phyloP scores from a whole-genome alignment of 2,888 invertebrate species.

The Phyllotreta cruciferae region DNA sequence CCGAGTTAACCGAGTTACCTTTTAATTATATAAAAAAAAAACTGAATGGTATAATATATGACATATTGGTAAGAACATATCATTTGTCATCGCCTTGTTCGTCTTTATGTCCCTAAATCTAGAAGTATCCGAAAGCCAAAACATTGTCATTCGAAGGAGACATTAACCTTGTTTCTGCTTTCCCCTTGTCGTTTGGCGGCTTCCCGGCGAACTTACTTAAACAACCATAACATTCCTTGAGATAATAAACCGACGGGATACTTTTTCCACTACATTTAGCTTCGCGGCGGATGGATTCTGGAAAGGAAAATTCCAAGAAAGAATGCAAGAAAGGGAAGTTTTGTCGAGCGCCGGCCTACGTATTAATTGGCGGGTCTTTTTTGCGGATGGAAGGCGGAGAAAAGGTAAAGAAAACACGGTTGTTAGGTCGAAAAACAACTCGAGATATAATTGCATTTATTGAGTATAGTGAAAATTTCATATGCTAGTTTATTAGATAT shows the following conservation, averaged over 20 bases:
- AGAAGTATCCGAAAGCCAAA: conserved; percentile 7
- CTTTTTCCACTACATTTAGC: conserved; percentile 27
- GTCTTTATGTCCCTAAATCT: too few species aligned
- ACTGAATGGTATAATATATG: too few species aligned
- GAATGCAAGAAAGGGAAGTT: neutral
- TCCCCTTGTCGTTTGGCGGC: conserved; percentile 7
- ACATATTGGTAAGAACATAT: too few species aligned
- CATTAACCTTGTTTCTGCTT: conserved; percentile 31
- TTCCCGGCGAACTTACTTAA: conserved; percentile 19
- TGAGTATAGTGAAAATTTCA: too few species aligned
- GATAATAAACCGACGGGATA: conserved; percentile 26
- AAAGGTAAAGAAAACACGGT: conserved; percentile 1
- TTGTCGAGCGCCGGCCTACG: conserved; percentile 15
- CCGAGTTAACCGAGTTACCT: too few species aligned
- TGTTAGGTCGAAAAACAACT: too few species aligned
- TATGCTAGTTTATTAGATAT: too few species aligned
- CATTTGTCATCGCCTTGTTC: too few species aligned
- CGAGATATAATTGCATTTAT: too few species aligned
- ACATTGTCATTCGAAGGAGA: conserved; percentile 26
- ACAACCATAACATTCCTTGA: conserved; percentile 25
- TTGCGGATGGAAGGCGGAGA: conserved; percentile 1
- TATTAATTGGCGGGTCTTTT: conserved; percentile 27
- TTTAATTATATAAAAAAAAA: too few species aligned
- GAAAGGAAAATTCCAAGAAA: conserved; percentile 4
- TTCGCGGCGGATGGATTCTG: conserved; percentile 14